Percentiles rank a stretch among this genome's conserved stretches.
Evolutionary conservation across 2,113 vertebrate species (phyloP).

Genomic region (Mustelus asterias): DNA sequence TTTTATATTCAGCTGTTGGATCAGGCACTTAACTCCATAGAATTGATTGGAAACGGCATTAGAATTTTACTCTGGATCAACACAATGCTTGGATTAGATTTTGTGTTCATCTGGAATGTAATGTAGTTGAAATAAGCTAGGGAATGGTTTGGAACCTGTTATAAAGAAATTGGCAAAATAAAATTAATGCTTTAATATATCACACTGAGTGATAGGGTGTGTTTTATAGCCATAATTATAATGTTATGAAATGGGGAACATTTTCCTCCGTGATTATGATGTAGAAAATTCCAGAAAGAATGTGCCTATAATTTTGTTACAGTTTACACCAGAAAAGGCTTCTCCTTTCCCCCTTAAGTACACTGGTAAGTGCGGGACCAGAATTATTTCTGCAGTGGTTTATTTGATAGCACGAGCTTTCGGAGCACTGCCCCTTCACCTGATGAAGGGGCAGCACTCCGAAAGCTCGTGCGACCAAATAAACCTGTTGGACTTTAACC

Average conservation of each 20-base stretch:
- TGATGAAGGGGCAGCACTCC: too few species aligned
- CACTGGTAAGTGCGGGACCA: not conserved
- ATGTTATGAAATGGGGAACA: too few species aligned
- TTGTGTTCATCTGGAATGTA: not conserved
- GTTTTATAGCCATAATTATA: not conserved
- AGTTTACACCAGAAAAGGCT: not conserved
- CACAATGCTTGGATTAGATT: not conserved
- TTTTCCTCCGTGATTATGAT: not conserved
- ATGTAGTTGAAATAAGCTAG: not conserved
- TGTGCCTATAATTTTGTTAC: not conserved
- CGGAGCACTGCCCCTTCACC: too few species aligned
- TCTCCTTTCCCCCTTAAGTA: not conserved
- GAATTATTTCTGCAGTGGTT: not conserved
- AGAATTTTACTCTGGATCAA: not conserved
- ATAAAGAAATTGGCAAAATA: not conserved
- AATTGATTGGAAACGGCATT: not conserved
- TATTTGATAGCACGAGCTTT: too few species aligned
- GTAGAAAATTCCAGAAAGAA: not conserved
- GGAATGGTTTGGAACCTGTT: not conserved
- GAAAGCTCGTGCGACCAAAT: too few species aligned
- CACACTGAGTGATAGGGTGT: not conserved
- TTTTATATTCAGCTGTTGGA: not conserved
- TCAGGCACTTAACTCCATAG: not conserved
- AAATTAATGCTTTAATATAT: not conserved
- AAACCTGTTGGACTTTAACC: too few species aligned